phyloP scores from a whole-genome alignment of 2,888 invertebrate genomes.

The Baccha elongata region DNA sequence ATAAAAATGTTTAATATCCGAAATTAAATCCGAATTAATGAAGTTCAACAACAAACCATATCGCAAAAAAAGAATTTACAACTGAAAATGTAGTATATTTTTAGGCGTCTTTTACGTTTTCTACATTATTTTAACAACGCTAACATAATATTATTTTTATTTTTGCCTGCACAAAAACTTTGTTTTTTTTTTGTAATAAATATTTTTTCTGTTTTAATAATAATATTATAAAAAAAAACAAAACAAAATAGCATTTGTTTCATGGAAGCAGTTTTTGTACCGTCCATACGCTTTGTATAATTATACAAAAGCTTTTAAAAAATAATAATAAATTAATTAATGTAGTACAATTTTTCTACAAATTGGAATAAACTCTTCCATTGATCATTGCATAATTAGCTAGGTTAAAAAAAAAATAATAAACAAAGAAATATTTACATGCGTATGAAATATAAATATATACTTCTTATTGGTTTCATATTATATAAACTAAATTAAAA shows the following conservation, averaged over 20 bases:
- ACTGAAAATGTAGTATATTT: constrained; percentile 10
- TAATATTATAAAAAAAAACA: constrained; percentile 35
- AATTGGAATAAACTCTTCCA: constrained; percentile 74
- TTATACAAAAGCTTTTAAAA: constrained; percentile 71
- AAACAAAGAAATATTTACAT: constrained; percentile 60
- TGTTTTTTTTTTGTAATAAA: constrained; percentile 39
- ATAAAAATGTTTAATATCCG: constrained; percentile 20
- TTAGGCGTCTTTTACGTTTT: constrained; percentile 1
- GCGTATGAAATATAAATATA: constrained; percentile 51
- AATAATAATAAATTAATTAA: constrained; percentile 60
- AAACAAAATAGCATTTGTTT: constrained; percentile 67
- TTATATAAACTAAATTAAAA: constrained; percentile 48
- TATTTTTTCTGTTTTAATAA: constrained; percentile 30
- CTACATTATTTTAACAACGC: background rate
- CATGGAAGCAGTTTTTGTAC: constrained; percentile 77
- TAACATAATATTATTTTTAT: background rate
- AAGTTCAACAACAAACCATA: constrained; percentile 66
- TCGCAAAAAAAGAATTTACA: constrained; percentile 70
- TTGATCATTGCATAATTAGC: constrained; percentile 70
- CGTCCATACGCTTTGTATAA: constrained; percentile 81
- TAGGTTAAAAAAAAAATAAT: constrained; percentile 65
- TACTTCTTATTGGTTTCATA: constrained; percentile 74
- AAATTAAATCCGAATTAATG: constrained; percentile 58
- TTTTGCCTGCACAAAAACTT: constrained; percentile 22
- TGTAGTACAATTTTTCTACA: constrained; percentile 74